These are phyloP conservation scores for Tinea semifulvella DNA, from an alignment of 2,888 invertebrate genomes.

Conservation along the genomic window DNA sequence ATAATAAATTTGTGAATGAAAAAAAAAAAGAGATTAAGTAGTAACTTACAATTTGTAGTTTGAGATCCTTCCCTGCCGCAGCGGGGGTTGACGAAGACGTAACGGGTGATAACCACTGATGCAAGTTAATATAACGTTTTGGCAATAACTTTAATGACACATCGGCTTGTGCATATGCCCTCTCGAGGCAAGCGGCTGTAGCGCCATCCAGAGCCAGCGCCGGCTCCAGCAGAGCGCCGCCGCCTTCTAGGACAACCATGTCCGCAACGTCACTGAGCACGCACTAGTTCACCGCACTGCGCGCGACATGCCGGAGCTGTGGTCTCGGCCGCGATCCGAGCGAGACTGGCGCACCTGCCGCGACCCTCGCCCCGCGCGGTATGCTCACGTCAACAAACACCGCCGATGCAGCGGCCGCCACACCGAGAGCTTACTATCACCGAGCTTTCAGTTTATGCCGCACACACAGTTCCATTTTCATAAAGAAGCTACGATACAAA, in stretches of 20 bases:
- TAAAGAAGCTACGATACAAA: no score
- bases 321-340: slow-evolving; percentile 29
- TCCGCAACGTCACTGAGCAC: slow-evolving; percentile 21
- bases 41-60: slow-evolving; percentile 76
- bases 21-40: no score
- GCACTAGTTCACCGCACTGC: slow-evolving; percentile 37
- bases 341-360: slow-evolving; percentile 33
- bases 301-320: slow-evolving; percentile 27
- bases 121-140: slow-evolving; percentile 89
- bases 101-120: slow-evolving; percentile 88
- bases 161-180: slow-evolving; percentile 81
- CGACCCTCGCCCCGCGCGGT: slow-evolving; percentile 33
- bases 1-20: not conserved
- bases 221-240: slow-evolving; percentile 58
- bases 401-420: slow-evolving; percentile 52
- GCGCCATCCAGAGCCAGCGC: slow-evolving; percentile 79
- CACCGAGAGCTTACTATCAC: slow-evolving; percentile 9
- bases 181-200: slow-evolving; percentile 75
- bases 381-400: slow-evolving; percentile 51
- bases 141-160: slow-evolving; percentile 90
- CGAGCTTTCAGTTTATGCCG: no score
- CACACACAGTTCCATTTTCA: no score
- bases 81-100: slow-evolving; percentile 62
- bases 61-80: slow-evolving; percentile 76
- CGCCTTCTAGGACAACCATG: slow-evolving; percentile 63